Evolutionary conservation across 2,888 invertebrate genomes (phyloP), one percentile per base, ranked within the genome.

Genomic region (Nematopogon swammerdamellus): DNA sequence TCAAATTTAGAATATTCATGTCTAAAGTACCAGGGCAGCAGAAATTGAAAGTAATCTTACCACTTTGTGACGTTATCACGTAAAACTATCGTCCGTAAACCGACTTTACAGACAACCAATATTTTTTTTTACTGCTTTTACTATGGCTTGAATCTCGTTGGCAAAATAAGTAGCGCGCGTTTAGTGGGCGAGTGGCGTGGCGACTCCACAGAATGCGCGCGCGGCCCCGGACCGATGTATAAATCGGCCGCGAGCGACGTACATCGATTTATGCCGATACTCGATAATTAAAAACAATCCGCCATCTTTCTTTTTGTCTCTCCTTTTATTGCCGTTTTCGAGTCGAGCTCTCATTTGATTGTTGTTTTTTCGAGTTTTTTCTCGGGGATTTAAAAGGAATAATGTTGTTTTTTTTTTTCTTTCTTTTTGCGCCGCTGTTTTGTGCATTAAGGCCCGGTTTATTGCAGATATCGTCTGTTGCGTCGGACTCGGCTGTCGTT

Each of bases 271-370:
- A 79, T 79, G 75, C 71, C 76, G 76, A 79, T 79, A 77, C 74
- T 77, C 72, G 76, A 76, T 79, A 79, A 79, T 79, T 79, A 79
- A 79, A 79, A 79, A 79, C 79, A 79, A 79, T 77, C 76, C 77
- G 76, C 77, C 77, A 76, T 76, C 67, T 71, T 72, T 69, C 64
- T 75, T 79, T 74, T 74, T 75, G 70, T 73, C 63, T 63, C 64
- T 68, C 63, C 59, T 72, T 74, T 76, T 75, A 70, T 70, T 64
- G 70, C 71, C 67, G 70, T 76, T 77, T 75, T 74, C 74, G 72
- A 36, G 36, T 72, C 65, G 72, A 70, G 74, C 76, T 68, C 73
- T 76, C 77, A 76, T 79, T 75, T 79, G 77, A 79, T 79, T 79
- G 76, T 75, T 64, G 69, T 65, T 59, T 62, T 70, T 69, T 69